Percentiles rank a stretch among this genome's conserved stretches.
Conservation (phyloP, 2,888 invertebrate species). For the Acheta domesticus region DNA sequence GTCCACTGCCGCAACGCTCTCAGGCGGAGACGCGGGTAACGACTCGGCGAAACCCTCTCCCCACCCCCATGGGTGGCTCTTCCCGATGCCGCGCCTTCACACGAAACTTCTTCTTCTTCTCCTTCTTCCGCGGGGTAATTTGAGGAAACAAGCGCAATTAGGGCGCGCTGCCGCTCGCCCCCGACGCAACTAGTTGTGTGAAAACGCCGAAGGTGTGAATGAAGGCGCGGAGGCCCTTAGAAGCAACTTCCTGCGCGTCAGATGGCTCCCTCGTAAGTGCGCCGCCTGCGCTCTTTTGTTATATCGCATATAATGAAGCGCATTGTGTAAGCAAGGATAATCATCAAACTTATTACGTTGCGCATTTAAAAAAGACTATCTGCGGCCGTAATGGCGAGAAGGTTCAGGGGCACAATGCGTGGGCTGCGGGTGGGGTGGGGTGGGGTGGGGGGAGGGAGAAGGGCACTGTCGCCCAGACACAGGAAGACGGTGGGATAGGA, state of each 20-base stretch:
- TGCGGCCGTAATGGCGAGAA: background rate
- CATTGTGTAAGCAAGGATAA: conserved; percentile 4
- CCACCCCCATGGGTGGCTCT: background rate
- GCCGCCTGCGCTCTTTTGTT: background rate
- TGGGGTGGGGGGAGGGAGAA: too few species aligned
- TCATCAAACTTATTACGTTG: background rate
- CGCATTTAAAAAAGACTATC: background rate
- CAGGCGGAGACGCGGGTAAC: too few species aligned
- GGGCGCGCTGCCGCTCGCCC: background rate
- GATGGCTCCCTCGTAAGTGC: background rate
- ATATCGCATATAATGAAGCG: background rate
- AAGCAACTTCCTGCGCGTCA: background rate
- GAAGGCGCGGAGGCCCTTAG: background rate
- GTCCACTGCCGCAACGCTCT: too few species aligned
- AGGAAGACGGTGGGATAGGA: too few species aligned
- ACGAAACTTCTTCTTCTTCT: conserved; percentile 6
- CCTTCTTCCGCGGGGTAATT: background rate
- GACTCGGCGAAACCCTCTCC: background rate
- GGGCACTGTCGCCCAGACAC: too few species aligned
- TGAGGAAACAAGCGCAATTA: conserved; percentile 1
- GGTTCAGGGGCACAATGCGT: too few species aligned
- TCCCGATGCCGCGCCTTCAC: background rate
- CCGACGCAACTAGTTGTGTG: background rate
- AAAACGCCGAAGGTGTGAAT: conserved; percentile 18
- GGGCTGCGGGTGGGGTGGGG: too few species aligned